Percentiles rank a stretch among this genome's conserved stretches.
Conservation (phyloP, 2,888 invertebrate species). For the Eristalis intricaria region DNA sequence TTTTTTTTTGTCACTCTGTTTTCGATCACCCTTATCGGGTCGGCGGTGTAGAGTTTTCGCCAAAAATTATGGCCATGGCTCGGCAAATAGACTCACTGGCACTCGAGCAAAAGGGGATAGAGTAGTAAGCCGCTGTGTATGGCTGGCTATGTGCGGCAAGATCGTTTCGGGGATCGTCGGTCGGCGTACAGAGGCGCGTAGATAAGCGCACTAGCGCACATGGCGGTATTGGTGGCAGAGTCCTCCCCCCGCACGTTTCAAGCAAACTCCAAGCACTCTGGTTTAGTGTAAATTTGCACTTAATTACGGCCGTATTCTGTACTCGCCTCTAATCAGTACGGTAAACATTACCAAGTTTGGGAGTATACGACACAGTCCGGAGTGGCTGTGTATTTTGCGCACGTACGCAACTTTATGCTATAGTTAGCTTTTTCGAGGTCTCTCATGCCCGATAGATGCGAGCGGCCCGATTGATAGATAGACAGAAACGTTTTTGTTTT, state of each 20-base stretch:
- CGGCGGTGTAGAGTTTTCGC: slow-evolving; percentile 10
- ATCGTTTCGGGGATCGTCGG: slow-evolving; percentile 4
- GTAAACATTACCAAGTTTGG: slow-evolving; percentile 66
- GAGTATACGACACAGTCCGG: slow-evolving; percentile 24
- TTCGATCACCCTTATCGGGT: slow-evolving; percentile 40
- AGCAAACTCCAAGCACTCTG: neutral
- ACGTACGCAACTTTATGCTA: slow-evolving; percentile 61
- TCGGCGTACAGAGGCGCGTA: neutral
- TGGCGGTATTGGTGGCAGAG: too few species aligned
- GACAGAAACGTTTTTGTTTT: neutral
- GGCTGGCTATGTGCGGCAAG: slow-evolving; percentile 6
- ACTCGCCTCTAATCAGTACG: slow-evolving; percentile 57
- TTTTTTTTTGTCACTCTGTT: neutral
- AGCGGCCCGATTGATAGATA: neutral
- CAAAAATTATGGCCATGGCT: slow-evolving; percentile 47
- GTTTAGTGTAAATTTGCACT: slow-evolving; percentile 62
- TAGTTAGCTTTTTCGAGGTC: slow-evolving; percentile 62
- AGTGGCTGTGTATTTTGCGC: slow-evolving; percentile 57
- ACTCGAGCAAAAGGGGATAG: neutral
- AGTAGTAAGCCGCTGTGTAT: neutral
- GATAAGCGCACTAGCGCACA: slow-evolving; percentile 9
- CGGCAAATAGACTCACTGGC: slow-evolving; percentile 30
- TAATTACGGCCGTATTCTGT: slow-evolving; percentile 55
- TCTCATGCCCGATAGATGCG: neutral
- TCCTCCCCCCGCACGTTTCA: neutral